Evolutionary conservation across 1,140 invertebrate genomes (phyloP).

Genomic region (Caenorhabditis latens): DNA sequence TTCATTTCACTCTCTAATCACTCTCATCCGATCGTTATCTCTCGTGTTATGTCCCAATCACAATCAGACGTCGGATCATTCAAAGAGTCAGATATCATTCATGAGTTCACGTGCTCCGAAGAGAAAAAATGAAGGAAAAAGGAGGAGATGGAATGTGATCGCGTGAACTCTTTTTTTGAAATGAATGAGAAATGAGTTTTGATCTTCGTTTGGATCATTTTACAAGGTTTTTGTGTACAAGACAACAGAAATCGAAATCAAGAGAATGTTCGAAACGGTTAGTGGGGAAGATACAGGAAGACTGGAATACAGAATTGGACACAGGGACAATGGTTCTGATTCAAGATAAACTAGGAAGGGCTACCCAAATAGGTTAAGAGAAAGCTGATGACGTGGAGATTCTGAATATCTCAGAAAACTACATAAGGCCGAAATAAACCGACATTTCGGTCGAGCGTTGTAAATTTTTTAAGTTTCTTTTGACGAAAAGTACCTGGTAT

Average conservation of each 20-base stretch:
- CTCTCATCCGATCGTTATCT: neutral
- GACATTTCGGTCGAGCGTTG: too few species aligned
- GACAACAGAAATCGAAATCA: neutral
- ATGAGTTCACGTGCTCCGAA: conserved; percentile 25
- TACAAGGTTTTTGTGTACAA: neutral
- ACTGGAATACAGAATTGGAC: neutral
- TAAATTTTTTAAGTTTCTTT: too few species aligned
- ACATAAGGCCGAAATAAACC: too few species aligned
- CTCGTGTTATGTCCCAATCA: conserved; percentile 36
- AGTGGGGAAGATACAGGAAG: neutral
- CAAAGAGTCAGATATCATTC: neutral
- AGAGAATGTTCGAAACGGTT: conserved; percentile 32
- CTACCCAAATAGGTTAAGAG: too few species aligned
- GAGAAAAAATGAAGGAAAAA: neutral
- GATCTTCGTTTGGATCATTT: neutral
- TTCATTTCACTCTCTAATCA: neutral
- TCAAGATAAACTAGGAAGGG: too few species aligned
- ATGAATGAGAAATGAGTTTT: neutral
- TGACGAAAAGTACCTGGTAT: too few species aligned
- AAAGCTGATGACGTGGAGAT: too few species aligned
- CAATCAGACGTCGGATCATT: neutral
- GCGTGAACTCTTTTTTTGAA: conserved; percentile 28
- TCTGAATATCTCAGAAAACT: too few species aligned
- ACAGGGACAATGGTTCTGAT: neutral
- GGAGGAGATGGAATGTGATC: neutral